phyloP scores from a whole-genome alignment of 2,797 vertebrate genomes.

The Enteromius viviparus region DNA sequence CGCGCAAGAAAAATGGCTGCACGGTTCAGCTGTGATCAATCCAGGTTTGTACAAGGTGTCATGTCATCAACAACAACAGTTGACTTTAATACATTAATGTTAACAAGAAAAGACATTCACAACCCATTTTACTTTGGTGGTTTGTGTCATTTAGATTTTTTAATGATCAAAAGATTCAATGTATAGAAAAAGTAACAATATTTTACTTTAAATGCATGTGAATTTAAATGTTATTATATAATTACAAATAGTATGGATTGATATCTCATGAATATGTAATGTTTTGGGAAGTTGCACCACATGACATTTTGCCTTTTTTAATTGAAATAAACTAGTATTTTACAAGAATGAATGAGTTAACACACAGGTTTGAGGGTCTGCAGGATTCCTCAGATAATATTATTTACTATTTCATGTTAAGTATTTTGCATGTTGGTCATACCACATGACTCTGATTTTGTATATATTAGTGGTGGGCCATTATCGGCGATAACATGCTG shows the following conservation, averaged over 20 bases:
- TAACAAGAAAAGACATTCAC: neutral
- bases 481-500: no score
- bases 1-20: neutral
- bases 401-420: neutral
- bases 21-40: constrained; percentile 4
- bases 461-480: neutral
- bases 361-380: neutral
- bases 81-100: neutral
- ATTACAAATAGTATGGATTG: neutral
- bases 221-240: neutral
- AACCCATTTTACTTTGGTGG: neutral
- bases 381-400: neutral
- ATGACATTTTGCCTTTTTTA: neutral
- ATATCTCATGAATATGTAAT: neutral
- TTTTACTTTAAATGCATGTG: neutral
- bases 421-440: neutral
- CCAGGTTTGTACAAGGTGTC: constrained; percentile 5
- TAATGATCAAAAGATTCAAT: neutral
- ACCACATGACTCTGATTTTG: neutral
- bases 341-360: neutral
- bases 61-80: neutral
- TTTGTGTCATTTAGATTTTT: neutral
- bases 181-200: neutral
- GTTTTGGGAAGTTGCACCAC: neutral
- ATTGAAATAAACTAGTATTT: neutral